Evolutionary conservation across 2,797 vertebrate species (phyloP), one percentile per base, ranked within the genome.

Genomic region (Novumbra hubbsi): DNA sequence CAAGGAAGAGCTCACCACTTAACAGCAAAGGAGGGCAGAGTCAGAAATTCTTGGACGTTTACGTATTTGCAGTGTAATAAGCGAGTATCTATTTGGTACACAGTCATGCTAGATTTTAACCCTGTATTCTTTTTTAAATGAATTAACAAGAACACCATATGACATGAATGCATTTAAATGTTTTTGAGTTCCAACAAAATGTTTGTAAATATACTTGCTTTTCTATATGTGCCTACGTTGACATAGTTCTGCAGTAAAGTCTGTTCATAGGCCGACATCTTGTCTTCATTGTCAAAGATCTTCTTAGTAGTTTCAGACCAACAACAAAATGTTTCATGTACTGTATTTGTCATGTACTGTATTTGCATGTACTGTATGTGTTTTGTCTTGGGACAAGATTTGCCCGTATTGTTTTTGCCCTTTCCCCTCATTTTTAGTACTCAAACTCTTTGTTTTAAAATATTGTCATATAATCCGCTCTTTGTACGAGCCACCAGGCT

Each of bases 361-460:
- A n/a, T n/a, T 4, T 27, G 12, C 24, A 24, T 4, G 24, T 11
- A 24, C 2, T 11, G 41, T 21, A 19, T 8, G 21, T 0, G 7
- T 21, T 21, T 24, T 60, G 55, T 60, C 12, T 45, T 45, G 34
- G 34, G 52, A 55, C n/a, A 8, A 55, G n/a, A 55, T 6, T 55
- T 2, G 8, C 52, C 2, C 52, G 21, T 24, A 57, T 57, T 57
- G 1, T 57, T 57, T 21, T 3, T 9, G 24, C 21, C 7, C 21
- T 30, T 30, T 28, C 15, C 68, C 27, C 28, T 30, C 21, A 55
- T 64, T 73, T 50, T 32, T 30, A 34, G 64, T 67, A 62, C 9
- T 55, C 49, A 49, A 73, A 71, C 70, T 45, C 63, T 79, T 75
- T 68, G 28, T 21, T 50, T 73, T 28, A 52, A 57, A 68, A 73